Percentiles rank a stretch among this genome's conserved stretches.
Evolutionary conservation across 2,113 vertebrate species (phyloP).

Genomic region (Baryphthengus martii): DNA sequence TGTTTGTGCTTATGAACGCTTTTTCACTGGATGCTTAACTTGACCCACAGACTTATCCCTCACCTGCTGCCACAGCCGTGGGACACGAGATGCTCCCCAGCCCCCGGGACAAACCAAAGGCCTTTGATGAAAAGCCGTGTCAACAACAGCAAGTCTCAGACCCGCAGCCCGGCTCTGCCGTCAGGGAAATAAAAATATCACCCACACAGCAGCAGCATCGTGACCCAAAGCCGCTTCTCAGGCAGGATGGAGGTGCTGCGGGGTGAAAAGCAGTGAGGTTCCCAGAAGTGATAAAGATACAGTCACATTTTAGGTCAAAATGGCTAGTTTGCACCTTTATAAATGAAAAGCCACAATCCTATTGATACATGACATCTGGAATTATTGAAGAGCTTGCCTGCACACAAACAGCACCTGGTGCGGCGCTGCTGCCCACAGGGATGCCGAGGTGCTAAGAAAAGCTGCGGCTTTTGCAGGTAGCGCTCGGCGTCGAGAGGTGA

Average conservation of each 20-base stretch:
- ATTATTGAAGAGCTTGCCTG: background rate
- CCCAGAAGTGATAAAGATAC: background rate
- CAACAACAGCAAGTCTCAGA: background rate
- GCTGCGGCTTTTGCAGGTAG: slow-evolving; percentile 49
- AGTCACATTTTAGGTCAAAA: background rate
- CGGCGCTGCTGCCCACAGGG: background rate
- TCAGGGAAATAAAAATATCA: background rate
- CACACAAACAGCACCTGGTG: background rate
- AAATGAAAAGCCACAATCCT: background rate
- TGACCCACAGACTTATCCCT: background rate
- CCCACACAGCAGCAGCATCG: rapidly evolving
- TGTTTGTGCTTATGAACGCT: background rate
- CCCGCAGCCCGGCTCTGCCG: too few relatives aligned
- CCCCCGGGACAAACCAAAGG: background rate
- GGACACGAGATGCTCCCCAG: background rate
- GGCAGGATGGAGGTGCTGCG: rapidly evolving
- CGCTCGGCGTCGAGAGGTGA: slow-evolving; percentile 51
- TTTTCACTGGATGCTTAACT: background rate
- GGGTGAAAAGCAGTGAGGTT: rapidly evolving
- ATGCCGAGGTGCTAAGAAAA: background rate
- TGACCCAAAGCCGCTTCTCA: rapidly evolving
- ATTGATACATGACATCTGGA: background rate
- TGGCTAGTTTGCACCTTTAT: background rate
- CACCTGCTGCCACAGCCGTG: background rate
- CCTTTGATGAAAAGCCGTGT: background rate